Conservation (phyloP, 1,140 invertebrate genomes). For the Metaphire vulgaris region DNA sequence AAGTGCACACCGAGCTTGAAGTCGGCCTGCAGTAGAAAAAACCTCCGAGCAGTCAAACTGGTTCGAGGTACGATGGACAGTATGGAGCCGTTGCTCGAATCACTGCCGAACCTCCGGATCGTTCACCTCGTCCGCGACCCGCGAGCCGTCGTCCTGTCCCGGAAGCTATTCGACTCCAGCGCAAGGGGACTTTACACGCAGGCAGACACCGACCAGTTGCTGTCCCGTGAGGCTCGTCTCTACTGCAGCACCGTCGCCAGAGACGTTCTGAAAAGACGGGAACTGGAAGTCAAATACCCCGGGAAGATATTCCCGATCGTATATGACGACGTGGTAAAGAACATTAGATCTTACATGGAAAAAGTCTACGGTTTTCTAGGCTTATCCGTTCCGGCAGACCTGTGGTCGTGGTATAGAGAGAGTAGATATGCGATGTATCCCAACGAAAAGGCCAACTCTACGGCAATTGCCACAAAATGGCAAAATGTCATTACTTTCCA, state of each 20-base stretch:
- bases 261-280: background rate
- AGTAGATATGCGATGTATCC: too few relatives aligned
- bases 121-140: constrained; percentile 4
- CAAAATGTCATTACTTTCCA: background rate
- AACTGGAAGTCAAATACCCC: background rate
- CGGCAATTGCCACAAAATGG: background rate
- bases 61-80: background rate
- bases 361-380: background rate
- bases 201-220: background rate
- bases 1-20: background rate
- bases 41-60: background rate
- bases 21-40: background rate
- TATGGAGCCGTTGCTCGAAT: background rate
- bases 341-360: background rate
- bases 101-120: background rate
- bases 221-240: background rate
- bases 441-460: too few relatives aligned
- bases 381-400: background rate
- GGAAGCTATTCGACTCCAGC: background rate
- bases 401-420: background rate
- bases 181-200: background rate
- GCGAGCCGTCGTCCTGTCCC: background rate
- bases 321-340: background rate
- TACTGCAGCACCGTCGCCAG: background rate
- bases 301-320: background rate